Evolutionary conservation across 2,113 vertebrate genomes (phyloP), one percentile per base, ranked within the genome.

Genomic region (Ahaetulla prasina): DNA sequence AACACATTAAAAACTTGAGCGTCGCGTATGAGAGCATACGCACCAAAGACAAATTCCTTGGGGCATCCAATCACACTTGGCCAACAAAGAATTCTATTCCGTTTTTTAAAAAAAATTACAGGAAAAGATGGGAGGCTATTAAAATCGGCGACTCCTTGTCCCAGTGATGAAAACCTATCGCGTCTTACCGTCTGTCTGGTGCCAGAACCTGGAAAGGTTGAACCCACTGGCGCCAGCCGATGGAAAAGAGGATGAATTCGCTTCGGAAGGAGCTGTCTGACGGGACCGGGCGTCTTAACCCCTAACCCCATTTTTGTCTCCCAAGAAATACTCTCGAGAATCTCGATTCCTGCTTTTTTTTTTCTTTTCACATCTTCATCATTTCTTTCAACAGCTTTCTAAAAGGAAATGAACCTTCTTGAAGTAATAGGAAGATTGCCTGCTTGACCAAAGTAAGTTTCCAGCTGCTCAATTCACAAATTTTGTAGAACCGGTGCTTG

Each of bases 181-280:
- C 0, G 97, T 98, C 98, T 98, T 98, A 98, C 96, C 93, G 94
- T 94, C 90, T 94, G 96, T 55, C 74, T 23, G 80, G 96, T 9
- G 53, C 97, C 97, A 98, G 98, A 97, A 97, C 98, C 98, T 98
- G 97, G 93, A 96, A 98, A 98, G 98, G 97, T 98, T 98, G 97
- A 98, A 98, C 98, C 98, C 98, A 98, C 98, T 98, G 98, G 47
- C 88, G 95, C 96, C 30, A 94, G 96, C 92, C 95, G 95, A 97
- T 94, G 96, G 96, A 35, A 95, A 97, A 97, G 97, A 95, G 97
- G 98, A 94, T 11, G 47, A 4, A 14, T 14, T 45, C 55, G n/a
- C 98, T 98, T 98, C 97, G 90, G 96, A 94, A 95, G 97, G 97
- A 98, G 98, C 97, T n/a, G 98, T 98, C 98, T 98, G 98, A 98